Conservation (phyloP, 2,888 invertebrate genomes). For the Hyppa rectilinea region DNA sequence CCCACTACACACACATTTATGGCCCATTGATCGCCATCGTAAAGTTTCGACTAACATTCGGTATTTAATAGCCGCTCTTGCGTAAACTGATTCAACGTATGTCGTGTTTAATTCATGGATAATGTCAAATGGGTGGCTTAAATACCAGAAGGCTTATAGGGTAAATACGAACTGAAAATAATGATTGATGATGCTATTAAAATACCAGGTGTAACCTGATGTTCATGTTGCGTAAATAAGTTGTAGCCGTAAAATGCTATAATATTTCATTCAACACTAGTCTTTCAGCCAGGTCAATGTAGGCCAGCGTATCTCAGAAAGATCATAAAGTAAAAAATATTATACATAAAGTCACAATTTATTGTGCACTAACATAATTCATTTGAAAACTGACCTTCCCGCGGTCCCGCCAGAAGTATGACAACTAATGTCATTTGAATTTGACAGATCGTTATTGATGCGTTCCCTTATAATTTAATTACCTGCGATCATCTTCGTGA, state of each 20-base stretch:
- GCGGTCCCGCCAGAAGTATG: conserved; percentile 47
- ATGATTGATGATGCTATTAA: conserved; percentile 47
- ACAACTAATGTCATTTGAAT: conserved; percentile 55
- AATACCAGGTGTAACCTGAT: conserved; percentile 25
- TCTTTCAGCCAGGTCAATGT: background rate
- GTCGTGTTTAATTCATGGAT: conserved; percentile 43
- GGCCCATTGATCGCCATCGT: conserved; percentile 66
- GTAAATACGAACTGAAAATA: conserved; percentile 46
- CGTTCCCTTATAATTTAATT: conserved; percentile 58
- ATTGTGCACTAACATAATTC: conserved; percentile 22
- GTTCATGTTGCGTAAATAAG: conserved; percentile 9
- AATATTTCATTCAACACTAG: conserved; percentile 4
- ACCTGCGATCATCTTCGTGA: conserved; percentile 46
- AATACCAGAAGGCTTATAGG: conserved; percentile 44
- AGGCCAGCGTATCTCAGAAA: background rate
- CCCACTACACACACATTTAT: conserved; percentile 61
- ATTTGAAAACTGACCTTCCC: conserved; percentile 31
- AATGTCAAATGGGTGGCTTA: conserved; percentile 41
- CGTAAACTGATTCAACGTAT: conserved; percentile 56
- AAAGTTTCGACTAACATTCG: conserved; percentile 66
- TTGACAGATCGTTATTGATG: conserved; percentile 56
- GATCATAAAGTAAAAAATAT: conserved; percentile 34
- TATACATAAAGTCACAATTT: conserved; percentile 24
- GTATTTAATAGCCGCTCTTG: conserved; percentile 60
- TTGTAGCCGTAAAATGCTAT: background rate